Conservation (phyloP, 2,888 invertebrate genomes). For the Temnothorax ravouxi region DNA sequence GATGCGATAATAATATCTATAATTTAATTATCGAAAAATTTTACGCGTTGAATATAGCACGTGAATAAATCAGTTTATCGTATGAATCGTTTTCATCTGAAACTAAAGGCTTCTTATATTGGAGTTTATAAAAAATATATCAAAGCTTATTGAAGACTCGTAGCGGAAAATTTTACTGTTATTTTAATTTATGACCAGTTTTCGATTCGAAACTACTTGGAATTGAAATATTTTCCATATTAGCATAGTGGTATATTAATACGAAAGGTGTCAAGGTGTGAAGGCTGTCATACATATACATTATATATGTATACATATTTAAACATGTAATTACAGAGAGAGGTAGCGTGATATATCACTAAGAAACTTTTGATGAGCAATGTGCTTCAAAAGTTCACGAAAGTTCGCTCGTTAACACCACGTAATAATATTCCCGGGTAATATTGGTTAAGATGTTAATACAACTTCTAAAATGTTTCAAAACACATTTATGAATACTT, state of each 20-base stretch:
- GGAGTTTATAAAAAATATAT: background rate
- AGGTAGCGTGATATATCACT: slow-evolving; percentile 23
- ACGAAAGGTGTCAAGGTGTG: background rate
- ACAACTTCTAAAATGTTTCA: slow-evolving; percentile 3
- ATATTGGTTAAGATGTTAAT: slow-evolving; percentile 31
- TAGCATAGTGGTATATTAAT: background rate
- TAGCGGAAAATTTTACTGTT: background rate
- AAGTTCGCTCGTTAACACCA: slow-evolving; percentile 33
- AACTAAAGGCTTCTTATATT: background rate
- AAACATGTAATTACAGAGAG: slow-evolving; percentile 20
- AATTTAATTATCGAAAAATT: slow-evolving; percentile 31
- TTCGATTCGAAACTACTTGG: background rate
- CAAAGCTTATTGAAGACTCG: background rate
- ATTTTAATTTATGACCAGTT: background rate
- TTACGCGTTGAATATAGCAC: background rate
- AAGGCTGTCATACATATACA: too few species aligned
- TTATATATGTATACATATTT: background rate
- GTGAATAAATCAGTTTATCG: background rate
- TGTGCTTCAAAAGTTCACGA: slow-evolving; percentile 22
- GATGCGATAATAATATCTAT: background rate
- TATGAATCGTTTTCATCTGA: background rate
- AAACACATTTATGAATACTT: background rate
- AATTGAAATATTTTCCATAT: background rate
- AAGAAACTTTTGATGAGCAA: slow-evolving; percentile 35
- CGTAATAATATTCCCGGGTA: slow-evolving; percentile 26